phyloP scores from a whole-genome alignment of 2,113 vertebrate genomes.

The Castor canadensis region DNA sequence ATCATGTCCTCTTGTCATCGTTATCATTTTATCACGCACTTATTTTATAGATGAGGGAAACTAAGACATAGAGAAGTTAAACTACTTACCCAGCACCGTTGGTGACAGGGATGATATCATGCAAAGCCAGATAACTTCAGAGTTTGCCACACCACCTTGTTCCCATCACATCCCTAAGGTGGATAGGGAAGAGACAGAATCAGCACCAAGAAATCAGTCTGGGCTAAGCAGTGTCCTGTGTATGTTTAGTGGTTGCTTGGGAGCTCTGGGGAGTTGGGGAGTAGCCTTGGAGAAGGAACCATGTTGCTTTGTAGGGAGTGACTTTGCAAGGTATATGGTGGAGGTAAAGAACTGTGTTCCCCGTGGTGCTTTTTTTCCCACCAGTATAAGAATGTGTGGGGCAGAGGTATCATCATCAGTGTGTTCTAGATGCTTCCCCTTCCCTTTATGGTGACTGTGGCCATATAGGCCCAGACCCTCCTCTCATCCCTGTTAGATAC shows the following conservation, averaged over 20 bases:
- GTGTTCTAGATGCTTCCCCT: neutral
- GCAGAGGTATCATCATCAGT: neutral
- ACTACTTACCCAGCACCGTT: neutral
- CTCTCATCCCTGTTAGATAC: neutral
- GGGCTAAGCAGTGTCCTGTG: neutral
- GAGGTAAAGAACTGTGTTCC: neutral
- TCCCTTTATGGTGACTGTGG: neutral
- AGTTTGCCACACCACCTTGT: neutral
- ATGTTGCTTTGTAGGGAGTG: neutral
- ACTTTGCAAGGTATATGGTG: neutral
- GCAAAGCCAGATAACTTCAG: neutral
- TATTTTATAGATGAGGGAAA: neutral
- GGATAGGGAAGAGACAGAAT: neutral
- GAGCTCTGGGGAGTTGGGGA: neutral
- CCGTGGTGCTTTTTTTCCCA: neutral
- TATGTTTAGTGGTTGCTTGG: neutral
- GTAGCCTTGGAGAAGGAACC: neutral
- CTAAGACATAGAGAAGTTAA: neutral
- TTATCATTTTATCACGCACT: too few species aligned
- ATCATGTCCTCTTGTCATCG: too few species aligned
- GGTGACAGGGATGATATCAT: neutral
- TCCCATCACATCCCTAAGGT: neutral
- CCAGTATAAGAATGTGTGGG: neutral
- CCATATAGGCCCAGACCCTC: neutral
- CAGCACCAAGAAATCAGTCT: neutral